Evolutionary conservation across 2,888 invertebrate species (phyloP).

Genomic region (Nephrocerus scutellatus): DNA sequence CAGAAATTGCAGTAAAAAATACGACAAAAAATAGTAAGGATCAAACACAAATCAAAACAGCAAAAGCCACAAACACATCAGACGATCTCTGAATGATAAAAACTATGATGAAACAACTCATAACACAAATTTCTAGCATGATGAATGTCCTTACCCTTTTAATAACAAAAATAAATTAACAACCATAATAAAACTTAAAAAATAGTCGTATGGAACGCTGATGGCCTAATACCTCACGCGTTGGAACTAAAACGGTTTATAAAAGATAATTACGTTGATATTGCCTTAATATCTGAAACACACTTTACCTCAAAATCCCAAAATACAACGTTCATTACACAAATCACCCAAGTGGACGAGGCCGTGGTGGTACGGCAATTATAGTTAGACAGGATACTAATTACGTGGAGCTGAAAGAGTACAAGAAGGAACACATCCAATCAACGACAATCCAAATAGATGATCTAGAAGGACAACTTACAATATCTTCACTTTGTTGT

Average conservation of each 20-base stretch:
- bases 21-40: neutral
- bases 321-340: slow-evolving; percentile 4
- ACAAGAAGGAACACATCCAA: slow-evolving; percentile 5
- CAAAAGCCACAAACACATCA: neutral
- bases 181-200: too few species aligned
- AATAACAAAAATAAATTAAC: slow-evolving; percentile 1
- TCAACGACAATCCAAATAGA: slow-evolving; percentile 2
- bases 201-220: slow-evolving; percentile 4
- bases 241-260: slow-evolving; percentile 1
- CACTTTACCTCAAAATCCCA: slow-evolving; percentile 3
- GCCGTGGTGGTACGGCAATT: slow-evolving; percentile 6
- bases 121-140: slow-evolving; percentile 8
- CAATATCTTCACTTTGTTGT: slow-evolving; percentile 5
- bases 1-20: too few species aligned
- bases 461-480: slow-evolving; percentile 1
- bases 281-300: neutral
- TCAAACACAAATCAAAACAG: neutral
- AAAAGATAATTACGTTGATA: slow-evolving; percentile 1
- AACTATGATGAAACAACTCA: slow-evolving; percentile 5
- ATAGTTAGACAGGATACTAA: slow-evolving; percentile 3
- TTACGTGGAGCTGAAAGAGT: slow-evolving; percentile 2
- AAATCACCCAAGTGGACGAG: slow-evolving; percentile 6
- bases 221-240: slow-evolving; percentile 4
- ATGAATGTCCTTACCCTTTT: slow-evolving; percentile 4
- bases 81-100: neutral